Conservation (phyloP, 2,113 vertebrate species). For the Scomber japonicus region DNA sequence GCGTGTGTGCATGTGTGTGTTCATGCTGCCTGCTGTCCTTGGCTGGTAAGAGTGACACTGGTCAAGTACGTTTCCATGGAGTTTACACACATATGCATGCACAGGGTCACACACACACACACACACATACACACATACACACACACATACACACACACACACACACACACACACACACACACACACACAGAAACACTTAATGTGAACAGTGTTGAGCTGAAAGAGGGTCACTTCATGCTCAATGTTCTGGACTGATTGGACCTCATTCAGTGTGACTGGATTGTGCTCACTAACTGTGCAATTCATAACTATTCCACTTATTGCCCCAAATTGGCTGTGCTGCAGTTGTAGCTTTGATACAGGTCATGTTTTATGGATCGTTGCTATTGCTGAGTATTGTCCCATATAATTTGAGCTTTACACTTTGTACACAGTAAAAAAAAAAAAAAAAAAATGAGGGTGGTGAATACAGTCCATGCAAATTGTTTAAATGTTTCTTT, state of each 20-base stretch:
- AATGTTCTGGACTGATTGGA: conserved; percentile 62
- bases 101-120: not conserved
- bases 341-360: not conserved
- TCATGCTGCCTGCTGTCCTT: not conserved
- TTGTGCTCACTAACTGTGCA: conserved; percentile 31
- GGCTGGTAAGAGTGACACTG: conserved; percentile 13
- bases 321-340: conserved; percentile 6
- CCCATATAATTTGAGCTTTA: not conserved
- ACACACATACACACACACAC: not conserved
- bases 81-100: not conserved
- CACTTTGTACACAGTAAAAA: too few relatives aligned
- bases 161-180: too few relatives aligned
- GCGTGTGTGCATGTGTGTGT: conserved; percentile 12
- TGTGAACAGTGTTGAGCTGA: conserved; percentile 6
- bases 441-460: too few relatives aligned
- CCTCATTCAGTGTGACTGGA: conserved; percentile 33
- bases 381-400: conserved; percentile 26
- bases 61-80: conserved; percentile 9
- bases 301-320: conserved; percentile 27
- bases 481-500: too few relatives aligned
- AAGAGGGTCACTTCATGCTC: conserved; percentile 57
- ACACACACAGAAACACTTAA: not conserved
- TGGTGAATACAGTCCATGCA: too few relatives aligned
- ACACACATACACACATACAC: not conserved
- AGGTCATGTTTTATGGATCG: conserved; percentile 33